phyloP scores from a whole-genome alignment of 1,140 invertebrate genomes.

The Drosophila nebulosa region DNA sequence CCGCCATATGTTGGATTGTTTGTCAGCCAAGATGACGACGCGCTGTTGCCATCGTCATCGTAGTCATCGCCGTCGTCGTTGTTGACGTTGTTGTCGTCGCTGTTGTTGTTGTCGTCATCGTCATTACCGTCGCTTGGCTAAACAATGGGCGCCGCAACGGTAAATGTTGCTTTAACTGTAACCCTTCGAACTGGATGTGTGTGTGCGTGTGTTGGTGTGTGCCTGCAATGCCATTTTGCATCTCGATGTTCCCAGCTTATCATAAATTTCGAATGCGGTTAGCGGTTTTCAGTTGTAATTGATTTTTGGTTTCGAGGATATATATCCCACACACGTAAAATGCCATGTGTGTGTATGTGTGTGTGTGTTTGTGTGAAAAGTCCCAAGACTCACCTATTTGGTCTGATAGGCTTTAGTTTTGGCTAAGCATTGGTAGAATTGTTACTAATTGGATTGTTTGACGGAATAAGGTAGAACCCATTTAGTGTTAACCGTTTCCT shows the following conservation, averaged over 20 bases:
- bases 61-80: slow-evolving; percentile 2
- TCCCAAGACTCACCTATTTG: not conserved
- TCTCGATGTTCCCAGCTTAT: not conserved
- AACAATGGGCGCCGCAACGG: slow-evolving; percentile 7
- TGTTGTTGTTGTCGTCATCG: not conserved
- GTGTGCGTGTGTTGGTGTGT: not conserved
- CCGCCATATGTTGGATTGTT: slow-evolving; percentile 37
- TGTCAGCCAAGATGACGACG: slow-evolving; percentile 18
- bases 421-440: not conserved
- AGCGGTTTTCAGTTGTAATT: not conserved
- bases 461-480: no score
- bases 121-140: slow-evolving; percentile 13
- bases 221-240: slow-evolving; percentile 9
- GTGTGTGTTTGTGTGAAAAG: not conserved
- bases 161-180: slow-evolving; percentile 5
- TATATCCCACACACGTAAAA: not conserved
- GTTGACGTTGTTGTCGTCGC: slow-evolving; percentile 6
- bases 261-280: slow-evolving; percentile 2
- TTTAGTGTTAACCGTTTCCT: no score
- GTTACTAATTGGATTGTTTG: no score
- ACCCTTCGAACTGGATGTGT: not conserved
- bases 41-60: slow-evolving; percentile 4
- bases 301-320: slow-evolving; percentile 2
- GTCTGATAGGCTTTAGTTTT: not conserved
- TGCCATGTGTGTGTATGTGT: not conserved